Conservation (phyloP, 2,797 vertebrate species). For the Carapus acus region DNA sequence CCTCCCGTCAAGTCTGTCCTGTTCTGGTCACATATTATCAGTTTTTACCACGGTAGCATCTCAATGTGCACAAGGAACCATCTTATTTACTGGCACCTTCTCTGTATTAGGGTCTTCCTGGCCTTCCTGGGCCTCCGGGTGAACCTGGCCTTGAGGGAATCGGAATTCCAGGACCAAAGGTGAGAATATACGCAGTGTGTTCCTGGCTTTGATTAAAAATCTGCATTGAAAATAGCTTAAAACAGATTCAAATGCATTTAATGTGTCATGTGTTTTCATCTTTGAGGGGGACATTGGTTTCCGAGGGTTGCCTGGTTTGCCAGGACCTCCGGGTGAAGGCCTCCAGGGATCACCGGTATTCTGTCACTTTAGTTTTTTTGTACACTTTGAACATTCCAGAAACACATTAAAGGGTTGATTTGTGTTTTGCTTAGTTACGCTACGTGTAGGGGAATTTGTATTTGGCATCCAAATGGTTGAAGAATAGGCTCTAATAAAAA, state of each 20-base stretch:
- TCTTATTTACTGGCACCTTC: not conserved
- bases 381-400: not conserved
- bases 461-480: conserved; percentile 36
- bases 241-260: conserved; percentile 9
- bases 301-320: conserved; percentile 75
- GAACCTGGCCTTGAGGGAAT: conserved; percentile 78
- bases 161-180: conserved; percentile 84
- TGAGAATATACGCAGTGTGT: conserved; percentile 36
- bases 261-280: conserved; percentile 3
- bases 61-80: conserved; percentile 25
- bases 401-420: conserved; percentile 15
- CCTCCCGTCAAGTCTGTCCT: conserved; percentile 7
- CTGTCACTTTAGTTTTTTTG: conserved; percentile 9
- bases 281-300: conserved; percentile 82
- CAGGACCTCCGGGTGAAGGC: conserved; percentile 83
- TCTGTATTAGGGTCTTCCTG: conserved; percentile 75
- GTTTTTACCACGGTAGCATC: too few species aligned
- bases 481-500: too few species aligned
- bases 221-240: not conserved
- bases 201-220: not conserved
- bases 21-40: too few species aligned
- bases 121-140: conserved; percentile 76
- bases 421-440: conserved; percentile 20
- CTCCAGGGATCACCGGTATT: conserved; percentile 81
- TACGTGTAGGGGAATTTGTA: conserved; percentile 31